These are phyloP conservation scores for Hippoglossus stenolepis DNA, from an alignment of 2,113 vertebrate genomes.

Conservation along the genomic window DNA sequence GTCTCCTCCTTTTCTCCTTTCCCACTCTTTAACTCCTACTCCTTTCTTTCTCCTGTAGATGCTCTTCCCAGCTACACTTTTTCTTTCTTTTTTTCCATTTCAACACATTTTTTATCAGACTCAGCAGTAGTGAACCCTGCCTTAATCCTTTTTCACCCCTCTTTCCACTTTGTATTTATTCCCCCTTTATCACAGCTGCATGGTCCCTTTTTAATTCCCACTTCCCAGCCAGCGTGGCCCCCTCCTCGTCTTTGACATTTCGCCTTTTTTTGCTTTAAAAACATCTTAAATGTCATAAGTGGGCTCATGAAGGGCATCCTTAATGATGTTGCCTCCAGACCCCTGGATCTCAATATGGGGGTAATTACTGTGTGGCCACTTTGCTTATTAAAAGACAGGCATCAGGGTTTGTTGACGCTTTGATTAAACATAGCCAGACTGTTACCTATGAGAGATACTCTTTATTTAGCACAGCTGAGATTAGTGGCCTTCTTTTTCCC, in stretches of 20 bases:
- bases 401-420: slow-evolving; percentile 37
- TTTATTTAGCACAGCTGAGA: slow-evolving; percentile 9
- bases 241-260: slow-evolving; percentile 71
- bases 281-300: slow-evolving; percentile 71
- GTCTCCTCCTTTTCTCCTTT: slow-evolving; percentile 23
- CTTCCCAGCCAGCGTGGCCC: slow-evolving; percentile 45
- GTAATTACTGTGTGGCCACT: slow-evolving; percentile 60
- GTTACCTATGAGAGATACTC: slow-evolving; percentile 42
- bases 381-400: slow-evolving; percentile 35
- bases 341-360: slow-evolving; percentile 62
- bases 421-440: slow-evolving; percentile 35
- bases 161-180: slow-evolving; percentile 5
- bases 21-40: not conserved
- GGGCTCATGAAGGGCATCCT: slow-evolving; percentile 54
- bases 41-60: not conserved
- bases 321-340: slow-evolving; percentile 58
- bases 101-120: slow-evolving; percentile 32
- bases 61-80: slow-evolving; percentile 1
- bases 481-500: not conserved
- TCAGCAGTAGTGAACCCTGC: slow-evolving; percentile 18
- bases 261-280: slow-evolving; percentile 53
- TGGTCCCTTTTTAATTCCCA: slow-evolving; percentile 44
- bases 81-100: slow-evolving; percentile 13
- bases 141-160: slow-evolving; percentile 14
- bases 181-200: slow-evolving; percentile 34